Evolutionary conservation across 2,797 vertebrate species (phyloP).

Genomic region (Iguana delicatissima): DNA sequence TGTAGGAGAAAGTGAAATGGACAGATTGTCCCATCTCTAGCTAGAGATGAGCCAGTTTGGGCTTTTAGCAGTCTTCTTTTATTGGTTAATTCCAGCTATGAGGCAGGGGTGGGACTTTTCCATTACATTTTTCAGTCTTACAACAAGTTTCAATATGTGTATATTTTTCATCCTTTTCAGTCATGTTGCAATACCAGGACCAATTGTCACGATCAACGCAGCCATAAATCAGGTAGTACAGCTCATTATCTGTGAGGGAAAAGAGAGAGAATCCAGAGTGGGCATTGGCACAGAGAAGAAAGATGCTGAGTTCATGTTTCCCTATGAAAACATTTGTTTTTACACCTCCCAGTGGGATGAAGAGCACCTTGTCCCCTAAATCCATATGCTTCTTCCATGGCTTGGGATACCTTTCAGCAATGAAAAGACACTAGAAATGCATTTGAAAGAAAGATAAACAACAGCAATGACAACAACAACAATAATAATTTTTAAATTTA

Average conservation of each 20-base stretch:
- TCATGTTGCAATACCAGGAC: not conserved
- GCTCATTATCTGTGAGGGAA: not conserved
- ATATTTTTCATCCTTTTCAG: not conserved
- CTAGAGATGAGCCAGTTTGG: not conserved
- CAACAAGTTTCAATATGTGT: not conserved
- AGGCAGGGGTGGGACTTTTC: not conserved
- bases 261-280: not conserved
- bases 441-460: no score
- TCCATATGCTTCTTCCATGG: no score
- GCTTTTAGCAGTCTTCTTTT: not conserved
- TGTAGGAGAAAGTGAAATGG: not conserved
- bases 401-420: no score
- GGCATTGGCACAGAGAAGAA: not conserved
- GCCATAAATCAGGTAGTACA: not conserved
- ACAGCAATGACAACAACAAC: no score
- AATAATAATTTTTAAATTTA: no score
- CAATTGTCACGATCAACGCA: rapidly evolving
- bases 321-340: not conserved
- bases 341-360: not conserved
- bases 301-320: not conserved
- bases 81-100: not conserved
- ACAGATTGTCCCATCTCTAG: not conserved
- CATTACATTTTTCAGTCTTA: slow-evolving; percentile 5
- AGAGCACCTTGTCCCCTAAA: not conserved
- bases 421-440: no score